Percentiles rank a stretch among this genome's conserved stretches.
Conservation (phyloP, 2,113 vertebrate genomes). For the Callithrix jacchus region DNA sequence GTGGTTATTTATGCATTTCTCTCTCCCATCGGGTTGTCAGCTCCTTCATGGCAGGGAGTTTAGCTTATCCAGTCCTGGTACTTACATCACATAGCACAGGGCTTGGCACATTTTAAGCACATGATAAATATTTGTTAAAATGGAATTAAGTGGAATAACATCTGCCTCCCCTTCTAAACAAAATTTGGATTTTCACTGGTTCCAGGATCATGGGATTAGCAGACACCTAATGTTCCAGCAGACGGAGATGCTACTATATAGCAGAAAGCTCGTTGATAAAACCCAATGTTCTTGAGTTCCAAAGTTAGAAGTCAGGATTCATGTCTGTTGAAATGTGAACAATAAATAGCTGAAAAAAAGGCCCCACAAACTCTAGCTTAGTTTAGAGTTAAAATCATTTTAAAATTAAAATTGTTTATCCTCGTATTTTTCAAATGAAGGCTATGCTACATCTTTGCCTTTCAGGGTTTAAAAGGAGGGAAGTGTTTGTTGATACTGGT, state of each 20-base stretch:
- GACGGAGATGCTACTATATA: not conserved
- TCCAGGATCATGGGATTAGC: slow-evolving; percentile 13
- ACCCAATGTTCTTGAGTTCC: not conserved
- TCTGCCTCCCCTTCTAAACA: not conserved
- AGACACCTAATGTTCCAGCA: slow-evolving; percentile 6
- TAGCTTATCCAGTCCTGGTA: not conserved
- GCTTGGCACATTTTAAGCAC: not conserved
- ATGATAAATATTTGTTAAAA: slow-evolving; percentile 26
- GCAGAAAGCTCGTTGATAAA: slow-evolving; percentile 23
- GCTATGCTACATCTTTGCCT: not conserved
- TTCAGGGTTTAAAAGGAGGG: not conserved
- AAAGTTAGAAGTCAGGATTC: slow-evolving; percentile 1
- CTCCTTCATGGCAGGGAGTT: not conserved
- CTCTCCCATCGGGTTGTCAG: not conserved
- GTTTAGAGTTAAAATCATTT: slow-evolving; percentile 25
- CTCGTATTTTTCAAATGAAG: not conserved
- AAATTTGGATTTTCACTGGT: slow-evolving; percentile 13
- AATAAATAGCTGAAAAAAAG: not conserved
- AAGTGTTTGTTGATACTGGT: not conserved
- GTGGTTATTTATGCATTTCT: not conserved
- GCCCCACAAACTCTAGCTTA: not conserved
- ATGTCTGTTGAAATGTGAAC: slow-evolving; percentile 51
- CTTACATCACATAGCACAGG: not conserved
- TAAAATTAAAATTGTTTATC: not conserved
- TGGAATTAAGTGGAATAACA: slow-evolving; percentile 14